These are phyloP conservation scores for Ophonus ardosiacus DNA, from an alignment of 2,888 invertebrate genomes.

Conservation along the genomic window DNA sequence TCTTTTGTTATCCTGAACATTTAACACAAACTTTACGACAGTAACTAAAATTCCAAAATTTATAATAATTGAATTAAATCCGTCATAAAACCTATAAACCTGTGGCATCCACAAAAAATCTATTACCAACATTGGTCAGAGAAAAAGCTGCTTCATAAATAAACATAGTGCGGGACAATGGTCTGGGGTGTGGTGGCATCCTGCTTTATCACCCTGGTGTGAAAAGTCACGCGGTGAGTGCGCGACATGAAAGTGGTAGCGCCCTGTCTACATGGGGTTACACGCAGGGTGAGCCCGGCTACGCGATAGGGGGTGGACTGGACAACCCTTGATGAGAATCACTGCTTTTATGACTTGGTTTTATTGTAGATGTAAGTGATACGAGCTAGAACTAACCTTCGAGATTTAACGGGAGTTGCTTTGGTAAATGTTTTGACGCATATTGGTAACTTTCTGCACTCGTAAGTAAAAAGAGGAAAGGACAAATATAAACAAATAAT, in stretches of 20 bases:
- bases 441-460: neutral
- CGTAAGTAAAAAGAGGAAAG: neutral
- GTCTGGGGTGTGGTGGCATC: slow-evolving; percentile 28
- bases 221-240: slow-evolving; percentile 1
- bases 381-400: neutral
- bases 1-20: neutral
- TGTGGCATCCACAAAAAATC: slow-evolving; percentile 1
- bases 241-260: slow-evolving; percentile 26
- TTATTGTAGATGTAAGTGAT: neutral
- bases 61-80: slow-evolving; percentile 19
- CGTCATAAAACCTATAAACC: slow-evolving; percentile 13
- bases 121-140: neutral
- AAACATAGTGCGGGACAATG: slow-evolving; percentile 25
- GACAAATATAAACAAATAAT: too few relatives aligned
- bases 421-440: neutral
- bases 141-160: slow-evolving; percentile 14
- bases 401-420: neutral
- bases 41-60: neutral
- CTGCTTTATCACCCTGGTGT: slow-evolving; percentile 19
- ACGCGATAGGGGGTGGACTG: slow-evolving; percentile 10
- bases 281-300: slow-evolving; percentile 6
- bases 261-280: slow-evolving; percentile 21
- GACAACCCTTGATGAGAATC: slow-evolving; percentile 1
- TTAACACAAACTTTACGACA: neutral
- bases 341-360: neutral